A percentile compares a stretch with the other conserved stretches of the same genome.
Evolutionary conservation across 2,113 vertebrate genomes (phyloP).

Genomic region (Numenius arquata): DNA sequence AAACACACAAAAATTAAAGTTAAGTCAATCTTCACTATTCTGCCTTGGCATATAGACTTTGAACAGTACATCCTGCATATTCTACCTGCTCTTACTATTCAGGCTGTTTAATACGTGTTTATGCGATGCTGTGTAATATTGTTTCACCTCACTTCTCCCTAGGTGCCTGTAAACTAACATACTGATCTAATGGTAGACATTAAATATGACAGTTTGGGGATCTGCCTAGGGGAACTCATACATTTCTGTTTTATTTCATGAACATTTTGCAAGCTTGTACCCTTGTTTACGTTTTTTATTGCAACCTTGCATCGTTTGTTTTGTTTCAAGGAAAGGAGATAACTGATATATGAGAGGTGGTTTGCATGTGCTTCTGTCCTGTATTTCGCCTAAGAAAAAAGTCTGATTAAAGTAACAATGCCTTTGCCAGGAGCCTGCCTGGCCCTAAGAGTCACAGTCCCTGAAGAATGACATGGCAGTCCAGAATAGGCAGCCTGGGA

Average conservation of each 20-base stretch:
- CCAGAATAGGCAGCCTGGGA: background rate
- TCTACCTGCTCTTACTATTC: background rate
- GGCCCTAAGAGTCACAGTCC: background rate
- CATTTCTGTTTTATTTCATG: constrained; percentile 30
- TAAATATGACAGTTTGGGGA: constrained; percentile 1
- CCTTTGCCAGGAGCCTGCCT: background rate
- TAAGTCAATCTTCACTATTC: background rate
- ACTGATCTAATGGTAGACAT: background rate
- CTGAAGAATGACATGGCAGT: background rate
- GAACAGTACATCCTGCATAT: background rate
- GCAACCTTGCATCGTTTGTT: background rate
- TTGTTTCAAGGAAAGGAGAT: constrained; percentile 17
- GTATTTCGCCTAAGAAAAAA: background rate
- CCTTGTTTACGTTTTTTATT: constrained; percentile 16
- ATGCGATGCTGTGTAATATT: background rate
- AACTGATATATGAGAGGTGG: background rate
- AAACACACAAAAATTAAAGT: background rate
- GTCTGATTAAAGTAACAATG: background rate
- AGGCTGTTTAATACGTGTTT: background rate
- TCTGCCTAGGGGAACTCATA: background rate
- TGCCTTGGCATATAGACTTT: background rate
- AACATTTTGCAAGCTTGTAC: background rate
- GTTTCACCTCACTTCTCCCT: background rate
- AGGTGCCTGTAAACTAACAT: background rate
- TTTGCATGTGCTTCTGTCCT: background rate